phyloP scores from a whole-genome alignment of 2,888 invertebrate genomes.

The Cepaea hortensis region DNA sequence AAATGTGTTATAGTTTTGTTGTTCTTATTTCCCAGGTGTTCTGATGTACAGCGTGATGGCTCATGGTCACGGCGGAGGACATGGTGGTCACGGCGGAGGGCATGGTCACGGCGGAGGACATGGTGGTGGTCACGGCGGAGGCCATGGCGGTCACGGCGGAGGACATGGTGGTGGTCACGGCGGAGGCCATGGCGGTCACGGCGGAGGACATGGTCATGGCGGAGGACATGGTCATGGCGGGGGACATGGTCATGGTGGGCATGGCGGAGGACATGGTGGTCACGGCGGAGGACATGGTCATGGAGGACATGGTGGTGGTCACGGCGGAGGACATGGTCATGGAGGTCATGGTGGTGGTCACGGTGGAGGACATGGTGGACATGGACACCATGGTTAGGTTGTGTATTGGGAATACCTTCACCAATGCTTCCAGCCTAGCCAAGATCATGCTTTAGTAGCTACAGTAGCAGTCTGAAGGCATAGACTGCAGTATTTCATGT shows the following conservation, averaged over 20 bases:
- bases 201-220: not conserved
- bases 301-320: too few relatives aligned
- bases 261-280: too few relatives aligned
- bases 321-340: too few relatives aligned
- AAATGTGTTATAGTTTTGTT: not conserved
- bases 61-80: not conserved
- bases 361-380: too few relatives aligned
- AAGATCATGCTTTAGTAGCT: not conserved
- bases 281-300: too few relatives aligned
- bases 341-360: too few relatives aligned
- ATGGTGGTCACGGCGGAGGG: slow-evolving; percentile 26
- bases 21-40: not conserved
- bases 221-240: not conserved
- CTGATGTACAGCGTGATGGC: not conserved
- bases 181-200: slow-evolving; percentile 4
- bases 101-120: not conserved
- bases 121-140: slow-evolving; percentile 17
- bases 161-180: slow-evolving; percentile 27
- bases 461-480: not conserved
- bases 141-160: slow-evolving; percentile 15
- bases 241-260: not conserved
- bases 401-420: not conserved
- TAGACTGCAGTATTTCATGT: too few relatives aligned
- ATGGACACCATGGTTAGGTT: not conserved
- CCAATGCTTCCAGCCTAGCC: not conserved